Evolutionary conservation across 1,140 invertebrate species (phyloP), one percentile per base, ranked within the genome.

Genomic region (Sitophilus oryzae): DNA sequence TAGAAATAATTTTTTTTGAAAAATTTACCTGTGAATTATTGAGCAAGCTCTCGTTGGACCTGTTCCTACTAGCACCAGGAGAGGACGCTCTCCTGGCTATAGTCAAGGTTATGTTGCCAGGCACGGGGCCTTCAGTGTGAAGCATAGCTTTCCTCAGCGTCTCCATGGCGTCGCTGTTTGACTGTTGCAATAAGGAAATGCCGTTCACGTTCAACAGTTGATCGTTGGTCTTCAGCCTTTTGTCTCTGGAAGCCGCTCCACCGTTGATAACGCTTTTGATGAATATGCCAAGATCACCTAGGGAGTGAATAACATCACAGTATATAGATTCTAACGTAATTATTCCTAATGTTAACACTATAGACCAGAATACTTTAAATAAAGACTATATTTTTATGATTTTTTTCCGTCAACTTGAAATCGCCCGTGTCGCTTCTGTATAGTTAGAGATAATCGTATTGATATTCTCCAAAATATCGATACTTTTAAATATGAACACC

Each of bases 221-320:
- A 76, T 99, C 96, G 73, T 98, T 96, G 34, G 91, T 90, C 50
- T 83, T 77, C 42, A 99, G 75, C 43, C 94, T 80, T 30, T 94
- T 94, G 74, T 98, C 96, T 61, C 89, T 78, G 0, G 89, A 94
- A 8, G 96, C 96, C 6, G 96, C 96, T 8, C 96, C 96, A 5
- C 95, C 96, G 65, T 92, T 82, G 52, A 98, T 81, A 2, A 98
- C 93, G 65, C 88, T 93, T 73, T 98, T 98, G 56, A 98, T 91
- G 74, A 98, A 99, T 64, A 98, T 98, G 5, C 96, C 96, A 46
- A 96, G 75, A 73, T 98, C 95, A 1, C 55, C 53, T n/a, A n/a
- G n/a, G n/a, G n/a, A n/a, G n/a, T n/a, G n/a, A n/a, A n/a, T n/a
- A n/a, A n/a, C n/a, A n/a, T n/a, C n/a, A n/a, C n/a, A n/a, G n/a